Base-by-base conservation (phyloP, 1,140 invertebrate species). In the Leptinotarsa defecta region DNA sequence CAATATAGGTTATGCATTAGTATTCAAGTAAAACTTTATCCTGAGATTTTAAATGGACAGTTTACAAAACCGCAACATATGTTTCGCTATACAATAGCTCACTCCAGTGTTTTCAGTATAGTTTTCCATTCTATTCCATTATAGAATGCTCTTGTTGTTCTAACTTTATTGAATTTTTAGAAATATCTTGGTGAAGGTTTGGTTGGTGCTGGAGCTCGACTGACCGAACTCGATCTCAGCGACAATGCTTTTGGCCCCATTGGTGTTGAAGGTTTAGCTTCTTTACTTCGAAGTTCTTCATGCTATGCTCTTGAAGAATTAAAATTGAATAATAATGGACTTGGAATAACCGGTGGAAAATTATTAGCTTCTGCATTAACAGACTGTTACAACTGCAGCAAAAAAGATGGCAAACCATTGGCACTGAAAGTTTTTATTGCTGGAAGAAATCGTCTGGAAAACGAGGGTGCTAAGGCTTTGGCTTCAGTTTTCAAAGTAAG, bases 161-260 rank as follows among this genome's bases (percentile, higher is more conserved):
- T 52, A 43, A 27, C n/a, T 3, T 74, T 15, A 19, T 27, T 61
- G 6, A 24, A 62, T 48, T 67, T 77, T 71, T 85, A 94, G 92
- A 89, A 91, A 86, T 90, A 90, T 78, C 86, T 99, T 2, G 94
- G 95, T 5, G 89, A 89, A 75, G 96, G 95, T 5, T 89, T 99
- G 67, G 95, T 95, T 70, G 81, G 84, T 13, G 94, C 96, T 0
- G 90, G 91, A 3, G 94, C 95, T 3, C 87, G 91, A 4, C 88
- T 99, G 0, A 90, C 92, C 0, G 94, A 96, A 78, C 86, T 99
- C 13, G 97, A 99, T 84, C 88, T 99, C 1, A 98, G 97, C 87
- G 98, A 99, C 85, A 99, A 99, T 90, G 98, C 98, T 0, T 94
- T 99, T 84, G 98, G 98, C 5, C 97, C 98, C 0, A 96, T 98